These are phyloP conservation scores for Tuta absoluta DNA, from an alignment of 2,888 invertebrate species.

Conservation along the genomic window DNA sequence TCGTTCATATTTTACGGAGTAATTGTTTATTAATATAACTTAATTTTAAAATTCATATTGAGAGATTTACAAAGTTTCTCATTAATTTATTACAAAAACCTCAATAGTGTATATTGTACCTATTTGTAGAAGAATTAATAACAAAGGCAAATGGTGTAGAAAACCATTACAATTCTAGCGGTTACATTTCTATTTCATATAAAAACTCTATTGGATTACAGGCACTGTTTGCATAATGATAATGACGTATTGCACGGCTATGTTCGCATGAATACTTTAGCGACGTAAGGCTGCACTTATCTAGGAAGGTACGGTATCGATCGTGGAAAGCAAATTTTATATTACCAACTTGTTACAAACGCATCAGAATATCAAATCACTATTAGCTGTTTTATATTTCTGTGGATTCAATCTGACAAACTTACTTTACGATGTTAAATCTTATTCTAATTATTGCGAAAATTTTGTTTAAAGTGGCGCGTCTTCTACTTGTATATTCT, in stretches of 20 bases:
- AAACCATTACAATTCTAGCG: neutral
- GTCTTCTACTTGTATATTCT: neutral
- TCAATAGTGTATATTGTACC: neutral
- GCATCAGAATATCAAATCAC: neutral
- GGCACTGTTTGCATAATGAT: conserved; percentile 6
- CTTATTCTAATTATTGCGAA: neutral
- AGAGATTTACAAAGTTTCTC: conserved; percentile 2
- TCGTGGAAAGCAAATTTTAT: neutral
- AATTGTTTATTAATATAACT: conserved; percentile 1
- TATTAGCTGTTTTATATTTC: neutral
- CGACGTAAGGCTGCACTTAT: neutral
- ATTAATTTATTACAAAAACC: conserved; percentile 4
- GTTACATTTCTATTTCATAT: conserved; percentile 4
- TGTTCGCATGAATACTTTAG: conserved; percentile 4
- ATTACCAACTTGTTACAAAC: too few species aligned
- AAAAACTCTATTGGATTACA: conserved; percentile 1
- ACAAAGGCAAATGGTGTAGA: neutral
- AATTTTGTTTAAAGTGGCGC: neutral
- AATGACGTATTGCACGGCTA: neutral
- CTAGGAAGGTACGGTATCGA: neutral
- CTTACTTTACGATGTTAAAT: neutral
- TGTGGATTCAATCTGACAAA: neutral
- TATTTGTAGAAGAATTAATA: conserved; percentile 1
- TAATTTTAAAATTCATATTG: conserved; percentile 7
- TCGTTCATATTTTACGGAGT: neutral